A percentile compares a stretch with the other conserved stretches of the same genome.
phyloP scores from a whole-genome alignment of 2,888 invertebrate genomes.

The Monoplex corrugatus region DNA sequence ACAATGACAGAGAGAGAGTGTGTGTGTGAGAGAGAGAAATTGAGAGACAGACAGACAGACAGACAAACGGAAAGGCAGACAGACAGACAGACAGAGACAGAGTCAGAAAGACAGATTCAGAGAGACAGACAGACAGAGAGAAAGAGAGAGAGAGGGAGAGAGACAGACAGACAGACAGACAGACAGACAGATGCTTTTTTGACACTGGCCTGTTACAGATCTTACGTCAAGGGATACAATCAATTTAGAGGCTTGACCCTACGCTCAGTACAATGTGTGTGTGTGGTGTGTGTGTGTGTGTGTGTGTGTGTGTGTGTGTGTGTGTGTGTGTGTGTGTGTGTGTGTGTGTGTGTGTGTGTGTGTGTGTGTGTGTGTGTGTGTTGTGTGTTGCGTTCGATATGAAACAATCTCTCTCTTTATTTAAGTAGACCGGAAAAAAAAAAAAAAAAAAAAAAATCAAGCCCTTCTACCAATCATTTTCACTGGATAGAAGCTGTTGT shows the following conservation, averaged over 20 bases:
- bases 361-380: background rate
- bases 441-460: too few species aligned
- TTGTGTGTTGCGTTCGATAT: too few species aligned
- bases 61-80: background rate
- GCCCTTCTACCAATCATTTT: too few species aligned
- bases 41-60: background rate
- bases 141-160: slow-evolving; percentile 2
- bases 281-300: too few species aligned
- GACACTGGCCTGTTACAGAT: too few species aligned
- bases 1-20: slow-evolving; percentile 10
- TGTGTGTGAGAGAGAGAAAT: background rate
- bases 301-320: too few species aligned
- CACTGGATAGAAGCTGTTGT: too few species aligned
- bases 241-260: too few species aligned
- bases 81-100: background rate
- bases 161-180: slow-evolving; percentile 31
- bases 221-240: too few species aligned
- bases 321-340: background rate
- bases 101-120: background rate
- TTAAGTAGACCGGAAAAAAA: too few species aligned
- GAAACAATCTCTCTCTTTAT: too few species aligned
- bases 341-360: background rate
- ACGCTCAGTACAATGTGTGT: too few species aligned
- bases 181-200: background rate
- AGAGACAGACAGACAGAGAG: slow-evolving; percentile 15